These are phyloP conservation scores for Elegia similella DNA, from an alignment of 2,888 invertebrate genomes.

Conservation along the genomic window DNA sequence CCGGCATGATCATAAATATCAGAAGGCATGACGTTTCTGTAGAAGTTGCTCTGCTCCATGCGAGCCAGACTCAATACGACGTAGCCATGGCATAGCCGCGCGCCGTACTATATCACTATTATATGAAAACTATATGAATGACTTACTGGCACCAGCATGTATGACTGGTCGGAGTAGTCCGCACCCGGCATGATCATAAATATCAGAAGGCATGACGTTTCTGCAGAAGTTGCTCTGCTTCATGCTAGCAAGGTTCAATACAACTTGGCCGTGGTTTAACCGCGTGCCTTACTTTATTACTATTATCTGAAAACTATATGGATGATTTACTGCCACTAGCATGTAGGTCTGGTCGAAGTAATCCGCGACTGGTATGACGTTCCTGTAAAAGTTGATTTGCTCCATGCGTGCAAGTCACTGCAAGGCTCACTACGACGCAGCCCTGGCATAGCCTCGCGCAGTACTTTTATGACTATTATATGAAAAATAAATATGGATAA, in stretches of 20 bases:
- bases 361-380: constrained; percentile 94
- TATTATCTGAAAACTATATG: too few relatives aligned
- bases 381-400: constrained; percentile 91
- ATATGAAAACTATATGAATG: too few relatives aligned
- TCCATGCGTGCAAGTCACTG: constrained; percentile 95
- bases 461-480: too few relatives aligned
- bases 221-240: constrained; percentile 93
- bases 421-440: constrained; percentile 89
- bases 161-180: constrained; percentile 94
- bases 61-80: constrained; percentile 89
- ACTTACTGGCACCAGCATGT: constrained; percentile 83
- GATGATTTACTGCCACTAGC: constrained; percentile 60
- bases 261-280: constrained; percentile 91
- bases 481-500: too few relatives aligned
- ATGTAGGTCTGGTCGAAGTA: constrained; percentile 94
- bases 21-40: too few relatives aligned
- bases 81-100: constrained; percentile 93
- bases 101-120: too few relatives aligned
- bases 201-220: too few relatives aligned
- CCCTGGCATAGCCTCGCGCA: constrained; percentile 94
- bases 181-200: too few relatives aligned
- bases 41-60: constrained; percentile 95
- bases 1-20: too few relatives aligned
- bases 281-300: constrained; percentile 95
- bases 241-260: constrained; percentile 91